Evolutionary conservation across 2,888 invertebrate genomes (phyloP).

Genomic region (Eurytoma californica): DNA sequence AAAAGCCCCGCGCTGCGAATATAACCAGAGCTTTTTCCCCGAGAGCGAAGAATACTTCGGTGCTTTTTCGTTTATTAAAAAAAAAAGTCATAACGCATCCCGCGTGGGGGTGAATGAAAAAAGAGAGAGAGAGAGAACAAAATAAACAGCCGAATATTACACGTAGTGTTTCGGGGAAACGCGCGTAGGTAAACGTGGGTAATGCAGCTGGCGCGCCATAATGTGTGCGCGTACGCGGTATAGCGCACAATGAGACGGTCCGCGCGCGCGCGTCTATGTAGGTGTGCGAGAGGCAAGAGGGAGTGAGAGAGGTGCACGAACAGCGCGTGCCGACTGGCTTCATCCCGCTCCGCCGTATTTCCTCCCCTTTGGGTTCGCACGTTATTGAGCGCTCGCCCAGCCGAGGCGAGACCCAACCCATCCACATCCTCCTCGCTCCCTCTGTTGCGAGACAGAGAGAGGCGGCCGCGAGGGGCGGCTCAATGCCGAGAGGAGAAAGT

Average conservation of each 20-base stretch:
- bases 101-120: not conserved
- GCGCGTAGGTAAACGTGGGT: conserved; percentile 24
- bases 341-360: conserved; percentile 67
- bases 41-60: not conserved
- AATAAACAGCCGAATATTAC: conserved; percentile 38
- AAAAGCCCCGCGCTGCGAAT: conserved; percentile 24
- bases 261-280: not conserved
- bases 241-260: conserved; percentile 17
- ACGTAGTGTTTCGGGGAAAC: not conserved
- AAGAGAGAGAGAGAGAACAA: not conserved
- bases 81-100: not conserved
- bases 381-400: conserved; percentile 80
- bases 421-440: conserved; percentile 65
- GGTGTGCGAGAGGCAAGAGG: conserved; percentile 46
- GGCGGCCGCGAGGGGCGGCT: conserved; percentile 31
- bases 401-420: conserved; percentile 79
- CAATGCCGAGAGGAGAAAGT: conserved; percentile 16
- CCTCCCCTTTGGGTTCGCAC: conserved; percentile 79
- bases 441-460: conserved; percentile 30
- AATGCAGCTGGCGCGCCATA: conserved; percentile 16
- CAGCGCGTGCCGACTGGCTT: conserved; percentile 63
- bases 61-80: conserved; percentile 24
- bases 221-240: conserved; percentile 16
- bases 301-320: conserved; percentile 48
- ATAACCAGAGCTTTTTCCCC: conserved; percentile 2